Conservation (phyloP, 64 coral and sea anemone genomes). For the Catalaphyllia jardinei region DNA sequence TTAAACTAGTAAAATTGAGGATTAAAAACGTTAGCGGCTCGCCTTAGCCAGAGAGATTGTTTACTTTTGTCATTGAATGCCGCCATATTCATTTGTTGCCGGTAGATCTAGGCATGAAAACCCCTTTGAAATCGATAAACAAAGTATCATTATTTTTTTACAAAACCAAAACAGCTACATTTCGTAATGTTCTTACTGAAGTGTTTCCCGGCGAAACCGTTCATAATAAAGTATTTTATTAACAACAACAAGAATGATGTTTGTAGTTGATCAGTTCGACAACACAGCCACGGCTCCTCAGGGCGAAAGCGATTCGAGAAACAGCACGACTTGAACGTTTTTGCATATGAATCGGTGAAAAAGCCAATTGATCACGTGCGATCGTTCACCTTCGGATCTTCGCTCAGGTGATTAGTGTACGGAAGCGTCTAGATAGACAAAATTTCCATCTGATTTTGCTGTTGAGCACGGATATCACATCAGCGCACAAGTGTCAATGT, state of each 20-base stretch:
- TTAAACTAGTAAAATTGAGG: background rate
- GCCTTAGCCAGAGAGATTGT: background rate
- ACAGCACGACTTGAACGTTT: background rate
- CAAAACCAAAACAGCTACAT: conserved; percentile 25
- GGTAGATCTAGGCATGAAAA: background rate
- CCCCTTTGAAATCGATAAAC: background rate
- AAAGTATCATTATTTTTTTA: conserved; percentile 30
- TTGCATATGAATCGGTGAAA: conserved; percentile 18
- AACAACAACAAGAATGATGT: conserved; percentile 8
- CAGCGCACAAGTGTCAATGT: too few species aligned
- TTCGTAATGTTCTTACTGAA: background rate
- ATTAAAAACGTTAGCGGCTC: background rate
- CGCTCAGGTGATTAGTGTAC: background rate
- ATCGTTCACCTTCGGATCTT: background rate
- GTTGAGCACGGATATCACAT: background rate
- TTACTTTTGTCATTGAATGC: conserved; percentile 5
- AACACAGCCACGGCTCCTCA: too few species aligned
- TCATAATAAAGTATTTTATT: conserved; percentile 39
- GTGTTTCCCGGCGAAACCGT: conserved; percentile 42
- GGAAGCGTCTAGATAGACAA: conserved; percentile 8
- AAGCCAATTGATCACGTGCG: background rate
- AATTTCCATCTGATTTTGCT: background rate
- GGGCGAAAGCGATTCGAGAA: background rate
- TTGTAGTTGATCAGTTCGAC: conserved; percentile 6
- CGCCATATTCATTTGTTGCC: conserved; percentile 1